Conservation (phyloP, 30 jellyfish, hydroid and myxozoan genomes). For the Chironex yamaguchii region DNA sequence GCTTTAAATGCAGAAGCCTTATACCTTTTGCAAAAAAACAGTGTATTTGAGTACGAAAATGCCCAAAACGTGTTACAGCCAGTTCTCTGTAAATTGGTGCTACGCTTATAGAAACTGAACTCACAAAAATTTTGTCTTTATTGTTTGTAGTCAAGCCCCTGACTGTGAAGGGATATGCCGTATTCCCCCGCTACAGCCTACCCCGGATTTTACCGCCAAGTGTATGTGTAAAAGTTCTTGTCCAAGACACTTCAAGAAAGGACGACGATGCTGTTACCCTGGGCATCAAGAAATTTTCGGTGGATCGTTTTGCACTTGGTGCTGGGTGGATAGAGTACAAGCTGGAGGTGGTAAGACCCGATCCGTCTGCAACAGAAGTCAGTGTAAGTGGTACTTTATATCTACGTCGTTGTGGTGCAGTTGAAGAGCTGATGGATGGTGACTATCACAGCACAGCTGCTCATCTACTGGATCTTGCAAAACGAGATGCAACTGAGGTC, state of each 20-base stretch:
- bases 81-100: too few species aligned
- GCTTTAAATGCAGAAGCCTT: too few species aligned
- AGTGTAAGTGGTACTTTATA: background rate
- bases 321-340: background rate
- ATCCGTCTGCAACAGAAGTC: background rate
- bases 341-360: background rate
- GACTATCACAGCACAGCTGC: background rate
- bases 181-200: background rate
- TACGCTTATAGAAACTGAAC: too few species aligned
- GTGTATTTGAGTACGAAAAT: too few species aligned
- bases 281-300: background rate
- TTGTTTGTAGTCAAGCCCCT: background rate
- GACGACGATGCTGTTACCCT: background rate
- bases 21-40: too few species aligned
- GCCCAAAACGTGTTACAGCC: too few species aligned
- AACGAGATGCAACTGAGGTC: background rate
- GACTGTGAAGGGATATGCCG: background rate
- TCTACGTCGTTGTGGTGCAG: background rate
- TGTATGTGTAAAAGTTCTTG: background rate
- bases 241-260: background rate
- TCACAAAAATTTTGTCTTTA: too few species aligned
- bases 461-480: background rate
- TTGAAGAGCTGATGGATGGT: background rate
- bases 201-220: background rate
- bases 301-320: background rate